Conservation (phyloP, 2,797 vertebrate species). For the Brachyrhaphis roseni region DNA sequence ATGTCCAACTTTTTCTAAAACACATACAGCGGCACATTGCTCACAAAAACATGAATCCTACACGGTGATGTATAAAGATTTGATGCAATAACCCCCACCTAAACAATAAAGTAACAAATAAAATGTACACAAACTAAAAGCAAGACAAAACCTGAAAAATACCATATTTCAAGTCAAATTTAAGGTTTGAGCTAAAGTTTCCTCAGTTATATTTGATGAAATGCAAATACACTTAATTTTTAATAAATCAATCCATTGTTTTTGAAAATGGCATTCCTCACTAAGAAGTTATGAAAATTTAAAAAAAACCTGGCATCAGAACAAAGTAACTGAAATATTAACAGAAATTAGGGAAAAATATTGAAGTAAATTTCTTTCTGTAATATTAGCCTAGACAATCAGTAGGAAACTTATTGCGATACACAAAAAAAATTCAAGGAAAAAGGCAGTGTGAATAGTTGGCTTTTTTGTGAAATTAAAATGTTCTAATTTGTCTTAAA, state of each 20-base stretch:
- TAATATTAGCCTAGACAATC: background rate
- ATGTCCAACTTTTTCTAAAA: slow-evolving; percentile 2
- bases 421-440: background rate
- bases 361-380: background rate
- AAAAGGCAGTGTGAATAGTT: background rate
- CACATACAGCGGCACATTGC: slow-evolving; percentile 25
- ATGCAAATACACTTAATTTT: background rate
- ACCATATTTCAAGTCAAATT: background rate
- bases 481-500: background rate
- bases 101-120: background rate
- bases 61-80: background rate
- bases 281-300: background rate
- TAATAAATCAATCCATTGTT: background rate
- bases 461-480: background rate
- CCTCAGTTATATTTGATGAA: background rate
- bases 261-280: background rate
- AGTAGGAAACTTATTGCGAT: background rate
- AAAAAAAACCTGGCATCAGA: background rate
- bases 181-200: background rate
- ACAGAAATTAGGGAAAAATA: background rate
- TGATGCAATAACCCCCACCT: background rate
- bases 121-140: background rate
- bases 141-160: background rate
- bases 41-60: slow-evolving; percentile 10
- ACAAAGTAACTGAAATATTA: background rate